A percentile compares a stretch with the other conserved stretches of the same genome.
phyloP scores from a whole-genome alignment of 2,113 vertebrate species.

The Romanogobio albipinnatus region DNA sequence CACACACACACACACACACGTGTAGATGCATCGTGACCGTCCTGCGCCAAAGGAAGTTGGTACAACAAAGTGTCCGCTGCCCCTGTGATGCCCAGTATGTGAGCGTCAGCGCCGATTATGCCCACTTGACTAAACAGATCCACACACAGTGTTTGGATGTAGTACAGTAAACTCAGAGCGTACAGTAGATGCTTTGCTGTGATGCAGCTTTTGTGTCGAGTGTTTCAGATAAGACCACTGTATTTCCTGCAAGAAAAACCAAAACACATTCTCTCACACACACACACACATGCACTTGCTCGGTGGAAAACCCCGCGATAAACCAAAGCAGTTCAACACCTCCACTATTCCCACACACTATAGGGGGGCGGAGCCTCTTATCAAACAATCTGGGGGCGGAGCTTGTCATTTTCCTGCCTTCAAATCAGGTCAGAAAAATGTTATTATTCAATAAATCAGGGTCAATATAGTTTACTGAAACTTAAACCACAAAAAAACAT shows the following conservation, averaged over 20 bases:
- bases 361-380: background rate
- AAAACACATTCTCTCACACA: background rate
- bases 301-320: constrained; percentile 33
- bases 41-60: constrained; percentile 39
- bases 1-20: background rate
- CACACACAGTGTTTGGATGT: background rate
- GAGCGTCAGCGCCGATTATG: constrained; percentile 17
- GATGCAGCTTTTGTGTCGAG: background rate
- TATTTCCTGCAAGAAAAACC: constrained; percentile 13
- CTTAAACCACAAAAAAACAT: background rate
- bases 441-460: too few relatives aligned
- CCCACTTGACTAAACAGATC: constrained; percentile 29
- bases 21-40: constrained; percentile 9
- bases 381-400: constrained; percentile 3
- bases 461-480: background rate
- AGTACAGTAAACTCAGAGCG: background rate
- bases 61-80: constrained; percentile 38
- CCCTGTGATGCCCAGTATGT: constrained; percentile 36
- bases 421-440: background rate
- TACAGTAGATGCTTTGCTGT: background rate
- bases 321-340: constrained; percentile 20
- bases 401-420: background rate
- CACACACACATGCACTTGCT: constrained; percentile 19
- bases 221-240: constrained; percentile 21
- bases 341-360: constrained; percentile 34